phyloP scores from a whole-genome alignment of 1,140 invertebrate species.

The Scaptomyza hsui region DNA sequence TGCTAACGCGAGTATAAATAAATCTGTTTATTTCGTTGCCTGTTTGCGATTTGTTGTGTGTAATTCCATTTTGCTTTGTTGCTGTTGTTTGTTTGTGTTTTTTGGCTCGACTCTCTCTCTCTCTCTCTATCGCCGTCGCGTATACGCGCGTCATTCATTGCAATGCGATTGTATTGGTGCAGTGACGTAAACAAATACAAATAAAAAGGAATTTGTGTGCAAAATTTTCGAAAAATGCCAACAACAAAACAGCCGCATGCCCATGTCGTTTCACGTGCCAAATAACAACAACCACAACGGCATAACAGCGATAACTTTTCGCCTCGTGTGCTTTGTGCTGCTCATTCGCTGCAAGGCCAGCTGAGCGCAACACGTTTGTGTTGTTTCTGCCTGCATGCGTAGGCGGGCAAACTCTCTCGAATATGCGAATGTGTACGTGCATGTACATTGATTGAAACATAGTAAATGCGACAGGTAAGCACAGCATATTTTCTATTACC shows the following conservation, averaged over 20 bases:
- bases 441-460: constrained; percentile 39
- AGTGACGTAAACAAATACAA: constrained; percentile 77
- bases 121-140: constrained; percentile 5
- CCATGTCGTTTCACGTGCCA: constrained; percentile 65
- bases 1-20: constrained; percentile 26
- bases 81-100: constrained; percentile 48
- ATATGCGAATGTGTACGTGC: constrained; percentile 14
- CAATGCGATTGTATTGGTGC: constrained; percentile 21
- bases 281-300: constrained; percentile 39
- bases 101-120: constrained; percentile 37
- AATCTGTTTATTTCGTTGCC: constrained; percentile 28
- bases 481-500: neutral
- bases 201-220: constrained; percentile 39
- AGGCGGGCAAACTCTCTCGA: constrained; percentile 36
- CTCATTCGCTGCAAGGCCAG: constrained; percentile 68
- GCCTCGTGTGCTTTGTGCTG: constrained; percentile 61
- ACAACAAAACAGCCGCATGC: constrained; percentile 32
- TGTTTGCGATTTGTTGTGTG: constrained; percentile 19
- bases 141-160: constrained; percentile 54
- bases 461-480: constrained; percentile 49
- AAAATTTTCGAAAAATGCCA: constrained; percentile 58
- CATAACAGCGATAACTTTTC: constrained; percentile 41
- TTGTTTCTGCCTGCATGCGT: constrained; percentile 45
- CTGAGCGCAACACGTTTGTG: constrained; percentile 79
- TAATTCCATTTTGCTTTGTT: constrained; percentile 25